Base-by-base conservation (phyloP, 2,797 vertebrate species). In the Leucoraja ocellata region DNA sequence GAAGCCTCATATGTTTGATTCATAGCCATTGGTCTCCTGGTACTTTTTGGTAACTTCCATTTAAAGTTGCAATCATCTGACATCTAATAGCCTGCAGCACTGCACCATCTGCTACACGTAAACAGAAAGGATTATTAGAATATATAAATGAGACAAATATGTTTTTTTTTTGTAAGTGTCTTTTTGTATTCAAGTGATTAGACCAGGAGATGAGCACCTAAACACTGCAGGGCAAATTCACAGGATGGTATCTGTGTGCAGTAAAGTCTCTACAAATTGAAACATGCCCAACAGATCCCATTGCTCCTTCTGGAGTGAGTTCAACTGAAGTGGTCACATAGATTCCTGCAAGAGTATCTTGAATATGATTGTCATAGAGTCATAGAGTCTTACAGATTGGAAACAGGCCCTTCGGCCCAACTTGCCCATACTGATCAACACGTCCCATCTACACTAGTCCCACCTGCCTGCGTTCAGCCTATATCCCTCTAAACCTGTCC, bases 141-240 rank as follows among this genome's bases (percentile, higher is more conserved):
- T 32, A 65, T 88, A 65, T 88, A 32, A 65, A 88, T 65, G 36
- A 88, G 84, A 88, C 84, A 88, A 88, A 65, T 68, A 65, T 88
- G 32, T 58, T 25, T 83, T 61, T 88, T 88, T 32, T 88, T 63
- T 36, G 84, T 32, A 88, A 88, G 65, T 32, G 63, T 88, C n/a
- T 65, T 32, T 65, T 14, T 36, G 84, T 68, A 88, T 88, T 88
- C 32, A 36, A n/a, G 36, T 65, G 61, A 65, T 88, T 32, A n/a
- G 61, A 1, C 5, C 32, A 25, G 21, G 71, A 73, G 21, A 21
- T 32, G 84, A 88, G 21, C 28, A 86, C 7, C 28, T 86, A 6
- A 61, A 86, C 61, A 65, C 61, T 58, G 80, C 23, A 46, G 61
- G n/a, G 84, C n/a, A 58, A 36, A 68, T 65, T 88, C 9, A 14